Evolutionary conservation across 2,797 vertebrate genomes (phyloP), one percentile per base, ranked within the genome.

Genomic region (Lepidocolaptes lacrymiger): DNA sequence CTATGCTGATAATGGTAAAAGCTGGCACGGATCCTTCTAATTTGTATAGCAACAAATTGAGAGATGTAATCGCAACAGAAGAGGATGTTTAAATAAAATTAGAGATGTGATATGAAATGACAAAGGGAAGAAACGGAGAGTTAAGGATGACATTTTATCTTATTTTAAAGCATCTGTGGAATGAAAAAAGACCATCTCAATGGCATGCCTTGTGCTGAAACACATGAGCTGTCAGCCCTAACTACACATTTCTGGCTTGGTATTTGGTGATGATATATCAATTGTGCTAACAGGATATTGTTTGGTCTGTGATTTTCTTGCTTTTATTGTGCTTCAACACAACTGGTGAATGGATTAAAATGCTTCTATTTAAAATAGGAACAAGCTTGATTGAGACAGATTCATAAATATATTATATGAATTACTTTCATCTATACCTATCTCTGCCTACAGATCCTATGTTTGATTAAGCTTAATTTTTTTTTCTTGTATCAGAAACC

Each of bases 1-100:
- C 66, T 58, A 2, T 73, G 79, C 85, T 86, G 95, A 93, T 88
- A 88, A 86, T 4, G 12, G 77, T 67, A 63, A 94, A 94, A 82
- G 66, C 91, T 97, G 94, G 71, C 88, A 88, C 1, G 0, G 27
- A 32, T 62, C 69, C 83, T 84, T 36, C 51, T 93, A 78, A 92
- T 95, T 95, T 93, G 91, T 95, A 18, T 69, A 63, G 55, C 84
- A 90, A 93, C 91, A 93, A 93, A 96, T 84, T 90, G 89, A 93
- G 87, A 91, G 89, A 89, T 92, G 76, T 86, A 88, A 95, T 95
- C 15, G 1, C 66, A 66, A 79, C 48, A 59, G 73, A 80, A 41
- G 26, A 86, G 66, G 58, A 19, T 92, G 91, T 86, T 95, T 91
- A 93, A 93, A 88, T 93, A 85, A 88, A 95, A 91, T 92, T 73